These are phyloP conservation scores for Bufo bufo DNA, from an alignment of 2,113 vertebrate species.

Conservation along the genomic window DNA sequence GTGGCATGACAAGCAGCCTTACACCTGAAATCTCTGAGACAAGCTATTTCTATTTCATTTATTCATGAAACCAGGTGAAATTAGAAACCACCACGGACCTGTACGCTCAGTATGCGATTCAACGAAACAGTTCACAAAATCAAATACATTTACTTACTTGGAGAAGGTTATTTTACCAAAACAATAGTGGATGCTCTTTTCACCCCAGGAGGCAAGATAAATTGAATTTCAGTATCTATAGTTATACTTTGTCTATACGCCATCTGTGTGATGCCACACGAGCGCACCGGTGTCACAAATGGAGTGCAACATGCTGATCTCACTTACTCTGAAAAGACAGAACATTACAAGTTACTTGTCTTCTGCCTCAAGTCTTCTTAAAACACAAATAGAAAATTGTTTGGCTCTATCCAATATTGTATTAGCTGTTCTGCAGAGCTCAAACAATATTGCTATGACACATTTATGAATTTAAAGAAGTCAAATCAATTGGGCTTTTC, in stretches of 20 bases:
- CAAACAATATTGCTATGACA: neutral
- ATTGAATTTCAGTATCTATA: constrained; percentile 53
- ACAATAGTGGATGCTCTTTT: constrained; percentile 50
- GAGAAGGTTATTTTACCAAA: constrained; percentile 52
- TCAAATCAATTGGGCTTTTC: neutral
- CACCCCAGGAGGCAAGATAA: constrained; percentile 51
- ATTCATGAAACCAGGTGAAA: constrained; percentile 21
- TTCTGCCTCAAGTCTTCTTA: neutral
- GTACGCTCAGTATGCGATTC: constrained; percentile 33
- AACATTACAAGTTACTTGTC: constrained; percentile 32
- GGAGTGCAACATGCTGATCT: constrained; percentile 18
- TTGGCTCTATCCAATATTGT: neutral
- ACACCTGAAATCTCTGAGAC: constrained; percentile 39
- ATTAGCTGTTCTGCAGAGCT: neutral
- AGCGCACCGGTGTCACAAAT: constrained; percentile 1
- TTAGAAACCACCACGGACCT: constrained; percentile 12
- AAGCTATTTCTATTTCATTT: constrained; percentile 47
- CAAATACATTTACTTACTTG: constrained; percentile 50
- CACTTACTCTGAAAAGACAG: neutral
- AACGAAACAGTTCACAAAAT: constrained; percentile 29
- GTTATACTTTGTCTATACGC: constrained; percentile 38
- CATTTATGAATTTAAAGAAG: neutral
- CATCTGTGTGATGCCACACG: constrained; percentile 31
- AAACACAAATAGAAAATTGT: neutral
- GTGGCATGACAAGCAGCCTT: constrained; percentile 7